A percentile compares a stretch with the other conserved stretches of the same genome.
phyloP scores from a whole-genome alignment of 2,113 vertebrate genomes.

The Embiotoca jacksoni region DNA sequence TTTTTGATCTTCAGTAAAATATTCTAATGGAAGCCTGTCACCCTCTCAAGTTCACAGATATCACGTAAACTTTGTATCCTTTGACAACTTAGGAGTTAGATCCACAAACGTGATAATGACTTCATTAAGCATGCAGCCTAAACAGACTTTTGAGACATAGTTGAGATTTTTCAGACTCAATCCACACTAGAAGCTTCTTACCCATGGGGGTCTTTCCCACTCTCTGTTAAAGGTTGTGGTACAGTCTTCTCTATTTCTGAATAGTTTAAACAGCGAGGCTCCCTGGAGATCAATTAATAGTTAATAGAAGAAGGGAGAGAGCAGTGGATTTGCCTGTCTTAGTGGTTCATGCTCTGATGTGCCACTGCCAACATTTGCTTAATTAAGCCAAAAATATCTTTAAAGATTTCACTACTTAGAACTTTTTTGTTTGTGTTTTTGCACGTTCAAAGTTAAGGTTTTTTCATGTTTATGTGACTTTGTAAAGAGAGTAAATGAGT shows the following conservation, averaged over 20 bases:
- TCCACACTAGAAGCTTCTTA: constrained; percentile 26
- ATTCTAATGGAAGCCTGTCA: neutral
- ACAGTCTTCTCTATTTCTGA: constrained; percentile 71
- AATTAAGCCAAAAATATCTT: constrained; percentile 79
- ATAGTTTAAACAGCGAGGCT: constrained; percentile 75
- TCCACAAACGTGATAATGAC: constrained; percentile 46
- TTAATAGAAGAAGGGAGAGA: constrained; percentile 77
- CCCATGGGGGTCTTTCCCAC: constrained; percentile 38
- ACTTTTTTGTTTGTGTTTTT: constrained; percentile 61
- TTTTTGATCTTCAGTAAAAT: constrained; percentile 21
- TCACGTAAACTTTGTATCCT: constrained; percentile 14
- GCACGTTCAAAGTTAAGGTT: neutral
- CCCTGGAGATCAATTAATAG: constrained; percentile 85
- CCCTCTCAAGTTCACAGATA: neutral
- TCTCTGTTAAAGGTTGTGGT: constrained; percentile 65
- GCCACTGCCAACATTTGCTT: constrained; percentile 57
- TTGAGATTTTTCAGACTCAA: constrained; percentile 36
- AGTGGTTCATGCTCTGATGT: constrained; percentile 76
- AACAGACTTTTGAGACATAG: constrained; percentile 12
- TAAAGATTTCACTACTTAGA: constrained; percentile 62
- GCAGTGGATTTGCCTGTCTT: constrained; percentile 78
- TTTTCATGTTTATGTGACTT: constrained; percentile 33
- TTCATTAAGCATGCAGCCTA: constrained; percentile 36
- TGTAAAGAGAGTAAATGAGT: constrained; percentile 21
- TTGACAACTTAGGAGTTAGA: constrained; percentile 35